phyloP scores from a whole-genome alignment of 1,140 invertebrate species.

The Drosophila ohnishii region DNA sequence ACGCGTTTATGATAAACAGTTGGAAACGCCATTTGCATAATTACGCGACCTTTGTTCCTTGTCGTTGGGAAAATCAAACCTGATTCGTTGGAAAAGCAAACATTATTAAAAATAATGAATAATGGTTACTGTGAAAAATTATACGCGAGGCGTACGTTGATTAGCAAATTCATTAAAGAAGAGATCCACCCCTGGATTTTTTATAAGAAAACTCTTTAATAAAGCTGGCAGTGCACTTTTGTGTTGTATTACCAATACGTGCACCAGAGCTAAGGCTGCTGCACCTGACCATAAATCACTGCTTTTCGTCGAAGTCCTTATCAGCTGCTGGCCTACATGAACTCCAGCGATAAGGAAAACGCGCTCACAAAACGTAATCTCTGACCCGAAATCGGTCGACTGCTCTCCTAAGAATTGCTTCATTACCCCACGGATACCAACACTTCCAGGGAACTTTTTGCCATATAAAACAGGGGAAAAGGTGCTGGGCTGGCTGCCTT shows the following conservation, averaged over 20 bases:
- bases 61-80: conserved; percentile 44
- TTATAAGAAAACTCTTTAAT: neutral
- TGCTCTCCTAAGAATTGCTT: conserved; percentile 69
- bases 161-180: neutral
- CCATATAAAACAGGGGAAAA: conserved; percentile 26
- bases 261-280: conserved; percentile 34
- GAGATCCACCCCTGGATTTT: neutral
- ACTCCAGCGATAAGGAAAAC: conserved; percentile 27
- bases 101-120: conserved; percentile 6
- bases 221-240: neutral
- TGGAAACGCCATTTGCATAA: conserved; percentile 71
- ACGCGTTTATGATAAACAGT: conserved; percentile 70
- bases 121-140: conserved; percentile 15
- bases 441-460: conserved; percentile 67
- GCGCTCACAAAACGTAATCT: conserved; percentile 49
- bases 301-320: conserved; percentile 51
- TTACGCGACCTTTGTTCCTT: conserved; percentile 38
- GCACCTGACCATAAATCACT: conserved; percentile 73
- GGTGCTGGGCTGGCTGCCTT: conserved; percentile 69
- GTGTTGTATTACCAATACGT: conserved; percentile 30
- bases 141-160: neutral
- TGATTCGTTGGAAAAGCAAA: conserved; percentile 27
- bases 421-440: conserved; percentile 58
- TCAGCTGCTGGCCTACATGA: conserved; percentile 51
- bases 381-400: conserved; percentile 62